Percentiles rank a stretch among this genome's conserved stretches.
Evolutionary conservation across 1,140 invertebrate species (phyloP).

Genomic region (Charaxes varanes): DNA sequence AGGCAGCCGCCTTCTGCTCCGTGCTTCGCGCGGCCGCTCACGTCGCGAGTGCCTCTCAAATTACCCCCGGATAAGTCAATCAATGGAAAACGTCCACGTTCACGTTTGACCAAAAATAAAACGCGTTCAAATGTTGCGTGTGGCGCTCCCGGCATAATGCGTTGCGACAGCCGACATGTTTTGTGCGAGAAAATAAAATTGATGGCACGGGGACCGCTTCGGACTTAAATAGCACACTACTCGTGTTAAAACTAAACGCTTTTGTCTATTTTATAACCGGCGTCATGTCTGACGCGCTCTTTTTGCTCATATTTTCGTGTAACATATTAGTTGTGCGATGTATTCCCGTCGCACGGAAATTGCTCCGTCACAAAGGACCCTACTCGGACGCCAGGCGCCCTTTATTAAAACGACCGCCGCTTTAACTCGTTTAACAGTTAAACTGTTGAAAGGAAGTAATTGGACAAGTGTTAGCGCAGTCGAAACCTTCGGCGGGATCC

Average conservation of each 20-base stretch:
- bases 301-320: conserved; percentile 45
- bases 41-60: conserved; percentile 63
- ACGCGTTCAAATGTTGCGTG: conserved; percentile 65
- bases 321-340: conserved; percentile 58
- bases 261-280: conserved; percentile 69
- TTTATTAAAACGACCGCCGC: conserved; percentile 51
- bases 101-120: conserved; percentile 66
- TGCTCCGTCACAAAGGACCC: conserved; percentile 40
- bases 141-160: conserved; percentile 66
- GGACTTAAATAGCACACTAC: conserved; percentile 67
- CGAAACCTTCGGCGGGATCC: conserved; percentile 45
- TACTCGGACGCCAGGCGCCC: conserved; percentile 21
- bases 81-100: conserved; percentile 66
- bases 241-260: conserved; percentile 63
- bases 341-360: conserved; percentile 47
- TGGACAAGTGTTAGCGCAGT: conserved; percentile 56
- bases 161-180: conserved; percentile 71
- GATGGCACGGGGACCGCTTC: conserved; percentile 61
- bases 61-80: conserved; percentile 74
- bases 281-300: conserved; percentile 39
- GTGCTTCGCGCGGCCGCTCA: conserved; percentile 28
- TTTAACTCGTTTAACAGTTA: conserved; percentile 51
- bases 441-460: conserved; percentile 59
- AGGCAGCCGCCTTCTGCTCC: conserved; percentile 17
- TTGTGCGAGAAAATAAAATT: conserved; percentile 74